Percentiles rank a stretch among this genome's conserved stretches.
Conservation (phyloP, 2,888 invertebrate genomes). For the Noctua comes region DNA sequence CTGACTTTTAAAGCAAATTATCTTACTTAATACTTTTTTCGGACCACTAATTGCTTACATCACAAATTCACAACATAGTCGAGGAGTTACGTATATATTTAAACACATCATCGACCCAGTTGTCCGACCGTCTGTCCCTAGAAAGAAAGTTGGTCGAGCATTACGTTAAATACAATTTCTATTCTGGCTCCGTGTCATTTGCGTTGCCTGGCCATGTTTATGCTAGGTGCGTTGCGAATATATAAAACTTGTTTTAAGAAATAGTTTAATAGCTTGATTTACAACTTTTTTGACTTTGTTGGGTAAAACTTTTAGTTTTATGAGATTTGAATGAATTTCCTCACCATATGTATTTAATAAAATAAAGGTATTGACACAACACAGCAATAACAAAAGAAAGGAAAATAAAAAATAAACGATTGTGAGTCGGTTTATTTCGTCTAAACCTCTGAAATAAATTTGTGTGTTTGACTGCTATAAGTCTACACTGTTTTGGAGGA, state of each 20-base stretch:
- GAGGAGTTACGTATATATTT: slow-evolving; percentile 51
- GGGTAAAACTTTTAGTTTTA: background rate
- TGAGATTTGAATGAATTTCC: background rate
- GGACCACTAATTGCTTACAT: slow-evolving; percentile 32
- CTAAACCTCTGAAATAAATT: background rate
- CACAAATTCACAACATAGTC: slow-evolving; percentile 37
- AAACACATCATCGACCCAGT: slow-evolving; percentile 51
- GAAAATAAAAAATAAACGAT: background rate
- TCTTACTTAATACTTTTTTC: background rate
- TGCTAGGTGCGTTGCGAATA: slow-evolving; percentile 39
- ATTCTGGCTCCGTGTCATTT: slow-evolving; percentile 52
- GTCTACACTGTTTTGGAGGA: background rate
- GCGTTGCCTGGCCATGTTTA: slow-evolving; percentile 26
- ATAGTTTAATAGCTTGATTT: slow-evolving; percentile 11
- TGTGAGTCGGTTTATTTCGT: background rate
- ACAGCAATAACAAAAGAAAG: background rate
- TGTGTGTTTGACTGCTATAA: background rate
- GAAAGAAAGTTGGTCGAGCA: slow-evolving; percentile 59
- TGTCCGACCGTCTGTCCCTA: slow-evolving; percentile 55
- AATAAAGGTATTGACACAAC: background rate
- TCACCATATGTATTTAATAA: background rate
- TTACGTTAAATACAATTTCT: slow-evolving; percentile 62
- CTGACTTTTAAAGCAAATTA: background rate
- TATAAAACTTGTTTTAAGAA: slow-evolving; percentile 39
- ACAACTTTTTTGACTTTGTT: slow-evolving; percentile 15